A percentile compares a stretch with the other conserved stretches of the same genome.
Evolutionary conservation across 1,140 invertebrate genomes (phyloP).

Genomic region (Macrostomum lignano): DNA sequence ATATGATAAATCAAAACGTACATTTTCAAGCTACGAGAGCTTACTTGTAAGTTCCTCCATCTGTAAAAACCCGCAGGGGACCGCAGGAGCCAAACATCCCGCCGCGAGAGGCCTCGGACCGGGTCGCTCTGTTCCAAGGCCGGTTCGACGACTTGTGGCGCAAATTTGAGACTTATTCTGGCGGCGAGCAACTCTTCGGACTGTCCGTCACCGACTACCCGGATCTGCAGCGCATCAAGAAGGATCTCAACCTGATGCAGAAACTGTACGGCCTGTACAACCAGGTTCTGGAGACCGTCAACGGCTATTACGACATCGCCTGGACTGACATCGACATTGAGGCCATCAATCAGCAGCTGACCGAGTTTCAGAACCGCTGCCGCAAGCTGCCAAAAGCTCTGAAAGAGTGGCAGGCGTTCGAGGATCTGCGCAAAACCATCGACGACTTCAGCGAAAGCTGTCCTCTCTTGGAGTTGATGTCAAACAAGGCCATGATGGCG

Average conservation of each 20-base stretch:
- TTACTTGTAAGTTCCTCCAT: no score
- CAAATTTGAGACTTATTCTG: conserved; percentile 64
- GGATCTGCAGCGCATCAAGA: conserved; percentile 60
- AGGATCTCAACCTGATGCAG: conserved; percentile 70
- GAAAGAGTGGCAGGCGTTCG: conserved; percentile 89
- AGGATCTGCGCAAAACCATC: conserved; percentile 72
- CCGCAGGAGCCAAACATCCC: conserved; percentile 66
- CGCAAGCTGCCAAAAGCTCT: conserved; percentile 65
- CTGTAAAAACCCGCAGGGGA: conserved; percentile 43
- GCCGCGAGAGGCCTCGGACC: conserved; percentile 66
- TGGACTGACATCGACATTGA: conserved; percentile 88
- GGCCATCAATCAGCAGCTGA: conserved; percentile 76
- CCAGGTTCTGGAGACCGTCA: conserved; percentile 73
- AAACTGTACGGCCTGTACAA: conserved; percentile 86
- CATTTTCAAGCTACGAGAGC: no score
- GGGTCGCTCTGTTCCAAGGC: conserved; percentile 63
- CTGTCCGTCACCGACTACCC: conserved; percentile 62
- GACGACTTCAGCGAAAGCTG: conserved; percentile 94
- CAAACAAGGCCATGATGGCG: conserved; percentile 83
- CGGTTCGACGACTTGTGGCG: conserved; percentile 81
- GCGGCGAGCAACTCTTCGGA: conserved; percentile 73
- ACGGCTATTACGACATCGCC: conserved; percentile 75
- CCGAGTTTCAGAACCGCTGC: conserved; percentile 69
- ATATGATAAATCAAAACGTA: no score
- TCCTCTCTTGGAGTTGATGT: conserved; percentile 72